Evolutionary conservation across 2,888 invertebrate species (phyloP).

Genomic region (Laspeyria flexula): DNA sequence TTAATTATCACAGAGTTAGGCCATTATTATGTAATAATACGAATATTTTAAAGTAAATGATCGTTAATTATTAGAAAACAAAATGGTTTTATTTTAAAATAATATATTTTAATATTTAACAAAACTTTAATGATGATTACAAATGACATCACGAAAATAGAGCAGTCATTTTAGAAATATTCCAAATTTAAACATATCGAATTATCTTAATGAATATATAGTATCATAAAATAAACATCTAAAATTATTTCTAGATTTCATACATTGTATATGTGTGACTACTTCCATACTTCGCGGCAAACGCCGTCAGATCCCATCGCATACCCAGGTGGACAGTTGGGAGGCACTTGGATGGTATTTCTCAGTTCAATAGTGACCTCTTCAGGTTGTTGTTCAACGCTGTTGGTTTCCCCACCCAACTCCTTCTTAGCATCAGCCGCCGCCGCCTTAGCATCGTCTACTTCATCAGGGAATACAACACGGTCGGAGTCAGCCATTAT

Average conservation of each 20-base stretch:
- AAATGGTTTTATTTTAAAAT: constrained; percentile 63
- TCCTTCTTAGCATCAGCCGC: constrained; percentile 36
- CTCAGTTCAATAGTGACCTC: constrained; percentile 39
- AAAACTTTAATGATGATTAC: no score
- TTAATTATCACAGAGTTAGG: constrained; percentile 72
- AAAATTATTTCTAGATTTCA: constrained; percentile 5
- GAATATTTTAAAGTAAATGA: constrained; percentile 85
- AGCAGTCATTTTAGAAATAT: no score
- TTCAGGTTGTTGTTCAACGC: constrained; percentile 51
- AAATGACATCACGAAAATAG: no score
- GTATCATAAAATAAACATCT: no score
- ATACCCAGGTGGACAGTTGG: constrained; percentile 59
- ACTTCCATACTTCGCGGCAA: constrained; percentile 58
- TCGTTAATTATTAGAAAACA: constrained; percentile 83
- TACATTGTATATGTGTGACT: constrained; percentile 4
- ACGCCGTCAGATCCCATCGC: constrained; percentile 60
- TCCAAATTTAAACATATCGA: no score
- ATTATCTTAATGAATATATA: no score
- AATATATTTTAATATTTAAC: not conserved
- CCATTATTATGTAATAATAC: constrained; percentile 81
- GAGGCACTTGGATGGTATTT: constrained; percentile 64
- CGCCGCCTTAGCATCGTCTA: constrained; percentile 56
- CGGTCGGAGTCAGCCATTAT: constrained; percentile 69
- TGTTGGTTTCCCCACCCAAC: constrained; percentile 54
- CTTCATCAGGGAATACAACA: constrained; percentile 70